phyloP scores from a whole-genome alignment of 2,888 invertebrate species.

The Callyntrura guangdongensis region DNA sequence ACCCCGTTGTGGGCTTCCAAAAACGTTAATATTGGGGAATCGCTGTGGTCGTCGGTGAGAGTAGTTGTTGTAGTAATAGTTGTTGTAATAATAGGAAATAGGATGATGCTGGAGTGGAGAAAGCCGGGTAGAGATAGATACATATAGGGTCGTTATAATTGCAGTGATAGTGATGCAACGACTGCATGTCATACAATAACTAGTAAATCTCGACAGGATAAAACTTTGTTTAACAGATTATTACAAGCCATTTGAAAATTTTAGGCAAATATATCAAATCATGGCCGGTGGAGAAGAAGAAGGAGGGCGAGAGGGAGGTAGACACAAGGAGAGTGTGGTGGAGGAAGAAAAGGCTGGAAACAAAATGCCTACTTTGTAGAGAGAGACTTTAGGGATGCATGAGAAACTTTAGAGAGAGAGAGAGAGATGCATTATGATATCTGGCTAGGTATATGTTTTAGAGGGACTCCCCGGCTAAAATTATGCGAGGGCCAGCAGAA shows the following conservation, averaged over 20 bases:
- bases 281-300: constrained; percentile 62
- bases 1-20: too few relatives aligned
- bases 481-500: constrained; percentile 25
- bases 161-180: neutral
- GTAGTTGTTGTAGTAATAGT: neutral
- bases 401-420: neutral
- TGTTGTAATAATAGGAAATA: neutral
- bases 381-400: neutral
- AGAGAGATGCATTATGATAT: constrained; percentile 2
- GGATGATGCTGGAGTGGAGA: neutral
- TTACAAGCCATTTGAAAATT: constrained; percentile 78
- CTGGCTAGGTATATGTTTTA: neutral
- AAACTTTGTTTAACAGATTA: constrained; percentile 77
- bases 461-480: neutral
- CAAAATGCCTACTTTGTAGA: neutral
- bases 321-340: neutral
- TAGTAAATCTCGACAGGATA: constrained; percentile 50
- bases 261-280: constrained; percentile 75
- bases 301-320: constrained; percentile 3
- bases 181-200: constrained; percentile 19
- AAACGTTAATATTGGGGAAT: neutral
- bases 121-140: neutral
- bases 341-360: neutral
- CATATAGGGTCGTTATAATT: neutral
- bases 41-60: neutral